Evolutionary conservation across 2,113 vertebrate species (phyloP).

Genomic region (Elephas maximus): DNA sequence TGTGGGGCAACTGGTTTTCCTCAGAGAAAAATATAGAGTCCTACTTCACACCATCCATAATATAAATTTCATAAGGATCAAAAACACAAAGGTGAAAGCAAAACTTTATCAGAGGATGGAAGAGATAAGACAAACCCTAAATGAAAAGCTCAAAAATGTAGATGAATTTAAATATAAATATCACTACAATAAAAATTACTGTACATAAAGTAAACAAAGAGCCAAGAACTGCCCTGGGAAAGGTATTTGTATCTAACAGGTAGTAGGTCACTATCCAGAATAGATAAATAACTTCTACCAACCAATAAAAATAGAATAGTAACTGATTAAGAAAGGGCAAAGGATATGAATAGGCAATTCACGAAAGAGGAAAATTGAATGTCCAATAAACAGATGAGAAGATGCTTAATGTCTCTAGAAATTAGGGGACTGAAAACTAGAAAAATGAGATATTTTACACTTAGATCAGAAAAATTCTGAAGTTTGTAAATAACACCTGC

Average conservation of each 20-base stretch:
- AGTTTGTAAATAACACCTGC: background rate
- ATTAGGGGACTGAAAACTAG: background rate
- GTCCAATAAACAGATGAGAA: background rate
- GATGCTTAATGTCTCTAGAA: background rate
- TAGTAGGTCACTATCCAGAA: background rate
- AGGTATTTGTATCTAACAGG: background rate
- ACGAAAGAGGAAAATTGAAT: background rate
- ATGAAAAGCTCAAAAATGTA: background rate
- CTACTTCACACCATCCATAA: background rate
- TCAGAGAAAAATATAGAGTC: background rate
- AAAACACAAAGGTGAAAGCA: background rate
- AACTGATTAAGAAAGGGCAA: background rate
- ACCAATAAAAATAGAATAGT: background rate
- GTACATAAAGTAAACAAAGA: background rate
- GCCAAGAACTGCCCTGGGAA: background rate
- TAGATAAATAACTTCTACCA: background rate
- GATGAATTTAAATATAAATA: background rate
- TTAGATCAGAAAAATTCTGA: background rate
- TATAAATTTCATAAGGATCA: background rate
- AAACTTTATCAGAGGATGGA: background rate
- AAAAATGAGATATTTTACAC: background rate
- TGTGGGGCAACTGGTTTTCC: background rate
- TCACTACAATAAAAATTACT: background rate
- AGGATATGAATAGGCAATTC: background rate
- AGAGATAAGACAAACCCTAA: background rate